A percentile compares a stretch with the other conserved stretches of the same genome.
Conservation (phyloP, 2,888 invertebrate species). For the Chelonus formosanus region DNA sequence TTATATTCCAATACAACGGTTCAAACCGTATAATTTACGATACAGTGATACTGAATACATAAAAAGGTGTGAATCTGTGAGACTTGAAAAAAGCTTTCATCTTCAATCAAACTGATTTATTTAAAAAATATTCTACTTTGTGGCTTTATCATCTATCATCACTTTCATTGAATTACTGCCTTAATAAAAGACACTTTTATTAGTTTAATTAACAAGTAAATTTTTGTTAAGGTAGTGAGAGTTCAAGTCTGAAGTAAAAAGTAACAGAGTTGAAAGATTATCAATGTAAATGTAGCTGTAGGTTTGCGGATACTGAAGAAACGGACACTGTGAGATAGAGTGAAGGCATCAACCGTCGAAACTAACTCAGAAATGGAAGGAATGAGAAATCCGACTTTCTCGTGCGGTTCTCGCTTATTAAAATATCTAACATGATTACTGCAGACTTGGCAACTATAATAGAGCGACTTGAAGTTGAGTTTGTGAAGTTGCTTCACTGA, state of each 20-base stretch:
- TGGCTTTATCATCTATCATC: too few relatives aligned
- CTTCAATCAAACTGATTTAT: background rate
- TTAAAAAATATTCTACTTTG: too few relatives aligned
- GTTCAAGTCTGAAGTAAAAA: conserved; percentile 26
- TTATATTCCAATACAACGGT: conserved; percentile 19
- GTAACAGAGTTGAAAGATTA: conserved; percentile 18
- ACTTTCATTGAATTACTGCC: too few relatives aligned
- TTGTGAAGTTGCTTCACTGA: conserved; percentile 39
- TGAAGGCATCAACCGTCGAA: conserved; percentile 27
- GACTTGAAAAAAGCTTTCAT: conserved; percentile 9
- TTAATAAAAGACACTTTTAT: too few relatives aligned
- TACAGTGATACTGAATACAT: background rate
- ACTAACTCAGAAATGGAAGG: conserved; percentile 21
- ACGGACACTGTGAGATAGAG: conserved; percentile 31
- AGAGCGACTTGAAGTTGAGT: conserved; percentile 51
- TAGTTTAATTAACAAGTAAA: too few relatives aligned
- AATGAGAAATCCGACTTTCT: conserved; percentile 44
- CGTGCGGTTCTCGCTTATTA: conserved; percentile 58
- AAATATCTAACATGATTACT: conserved; percentile 62
- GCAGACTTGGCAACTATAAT: conserved; percentile 60
- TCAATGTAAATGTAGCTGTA: conserved; percentile 22
- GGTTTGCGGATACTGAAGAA: conserved; percentile 30
- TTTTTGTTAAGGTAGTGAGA: background rate
- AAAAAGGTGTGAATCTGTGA: conserved; percentile 1
- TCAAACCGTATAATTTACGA: conserved; percentile 16